Conservation (phyloP, 2,113 vertebrate species). For the Falco punctatus region DNA sequence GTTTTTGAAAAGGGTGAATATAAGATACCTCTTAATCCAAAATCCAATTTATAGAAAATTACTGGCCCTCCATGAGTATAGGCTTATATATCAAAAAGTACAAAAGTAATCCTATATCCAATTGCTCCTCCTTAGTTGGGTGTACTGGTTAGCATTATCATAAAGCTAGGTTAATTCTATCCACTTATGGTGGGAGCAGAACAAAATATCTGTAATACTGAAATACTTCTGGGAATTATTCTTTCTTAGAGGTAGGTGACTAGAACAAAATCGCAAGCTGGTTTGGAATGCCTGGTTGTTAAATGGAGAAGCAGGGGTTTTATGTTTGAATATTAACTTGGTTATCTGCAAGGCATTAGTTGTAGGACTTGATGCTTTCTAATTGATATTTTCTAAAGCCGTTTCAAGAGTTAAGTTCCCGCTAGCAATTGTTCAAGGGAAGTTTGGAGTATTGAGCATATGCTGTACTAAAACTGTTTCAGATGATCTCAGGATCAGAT, state of each 20-base stretch:
- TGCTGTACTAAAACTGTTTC: not conserved
- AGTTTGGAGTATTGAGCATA: not conserved
- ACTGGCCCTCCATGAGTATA: not conserved
- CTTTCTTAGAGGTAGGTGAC: not conserved
- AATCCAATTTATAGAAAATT: not conserved
- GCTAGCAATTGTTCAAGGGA: not conserved
- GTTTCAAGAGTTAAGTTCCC: not conserved
- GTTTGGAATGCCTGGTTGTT: not conserved
- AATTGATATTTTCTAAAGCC: not conserved
- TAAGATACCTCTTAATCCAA: not conserved
- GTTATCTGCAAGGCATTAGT: not conserved
- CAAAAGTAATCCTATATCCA: not conserved
- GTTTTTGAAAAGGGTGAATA: not conserved
- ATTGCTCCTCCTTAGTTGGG: not conserved
- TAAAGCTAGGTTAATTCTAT: not conserved
- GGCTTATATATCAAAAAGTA: not conserved
- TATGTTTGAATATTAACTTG: not conserved
- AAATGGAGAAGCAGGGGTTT: not conserved
- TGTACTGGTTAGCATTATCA: not conserved
- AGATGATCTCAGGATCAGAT: not conserved
- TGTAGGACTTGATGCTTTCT: not conserved
- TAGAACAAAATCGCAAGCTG: not conserved
- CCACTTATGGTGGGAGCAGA: not conserved
- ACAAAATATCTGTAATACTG: not conserved
- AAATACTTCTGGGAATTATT: not conserved